Percentiles rank a stretch among this genome's conserved stretches.
Conservation (phyloP, 2,797 vertebrate genomes). For the Microctenopoma lineatum region DNA sequence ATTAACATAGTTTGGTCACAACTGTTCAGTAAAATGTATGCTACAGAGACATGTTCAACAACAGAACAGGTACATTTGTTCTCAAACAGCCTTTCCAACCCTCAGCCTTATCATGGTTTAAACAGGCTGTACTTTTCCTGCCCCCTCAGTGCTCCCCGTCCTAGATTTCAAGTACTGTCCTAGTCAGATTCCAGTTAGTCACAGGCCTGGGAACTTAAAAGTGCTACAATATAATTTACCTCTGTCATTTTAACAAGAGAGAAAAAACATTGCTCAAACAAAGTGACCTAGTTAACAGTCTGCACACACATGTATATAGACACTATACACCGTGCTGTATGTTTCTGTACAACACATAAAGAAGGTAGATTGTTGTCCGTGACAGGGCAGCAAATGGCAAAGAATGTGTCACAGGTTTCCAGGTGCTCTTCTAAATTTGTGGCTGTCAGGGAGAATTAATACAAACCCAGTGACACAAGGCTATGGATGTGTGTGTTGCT, state of each 20-base stretch:
- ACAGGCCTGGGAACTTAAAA: constrained; percentile 11
- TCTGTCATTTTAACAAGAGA: constrained; percentile 1
- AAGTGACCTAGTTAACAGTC: not conserved
- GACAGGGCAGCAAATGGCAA: no score
- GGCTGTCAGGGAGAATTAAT: no score
- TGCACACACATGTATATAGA: not conserved
- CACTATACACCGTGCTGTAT: no score
- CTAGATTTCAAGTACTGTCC: not conserved
- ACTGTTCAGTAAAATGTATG: not conserved
- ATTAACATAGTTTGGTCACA: not conserved
- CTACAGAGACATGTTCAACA: not conserved
- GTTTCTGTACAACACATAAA: no score
- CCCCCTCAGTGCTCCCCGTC: not conserved
- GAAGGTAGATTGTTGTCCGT: no score
- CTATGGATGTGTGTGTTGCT: no score
- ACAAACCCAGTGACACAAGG: no score
- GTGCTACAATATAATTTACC: not conserved
- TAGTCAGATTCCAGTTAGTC: constrained; percentile 29
- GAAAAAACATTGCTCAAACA: not conserved
- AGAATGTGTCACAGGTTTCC: no score
- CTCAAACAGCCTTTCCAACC: not conserved
- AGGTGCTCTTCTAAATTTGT: no score
- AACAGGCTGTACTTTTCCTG: constrained; percentile 18
- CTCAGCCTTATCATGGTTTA: constrained; percentile 11
- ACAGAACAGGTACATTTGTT: not conserved